A percentile compares a stretch with the other conserved stretches of the same genome.
Evolutionary conservation across 2,888 invertebrate species (phyloP).

Genomic region (Temnothorax ravouxi): DNA sequence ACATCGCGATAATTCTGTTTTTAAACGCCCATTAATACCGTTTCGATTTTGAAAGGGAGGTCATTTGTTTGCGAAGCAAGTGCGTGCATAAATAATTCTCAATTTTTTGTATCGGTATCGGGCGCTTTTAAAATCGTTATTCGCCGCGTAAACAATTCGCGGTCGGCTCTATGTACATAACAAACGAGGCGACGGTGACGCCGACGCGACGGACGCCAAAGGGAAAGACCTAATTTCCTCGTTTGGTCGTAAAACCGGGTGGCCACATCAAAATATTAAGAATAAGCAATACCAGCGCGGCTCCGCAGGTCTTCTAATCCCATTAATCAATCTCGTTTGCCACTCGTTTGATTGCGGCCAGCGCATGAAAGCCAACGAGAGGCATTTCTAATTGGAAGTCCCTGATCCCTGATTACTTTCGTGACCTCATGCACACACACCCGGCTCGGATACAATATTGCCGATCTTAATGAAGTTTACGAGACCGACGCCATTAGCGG

Average conservation of each 20-base stretch:
- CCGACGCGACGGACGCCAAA: background rate
- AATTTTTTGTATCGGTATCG: background rate
- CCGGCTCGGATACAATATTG: slow-evolving; percentile 63
- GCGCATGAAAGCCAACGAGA: slow-evolving; percentile 60
- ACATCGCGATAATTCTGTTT: slow-evolving; percentile 21
- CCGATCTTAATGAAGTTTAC: slow-evolving; percentile 72
- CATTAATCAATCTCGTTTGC: slow-evolving; percentile 75
- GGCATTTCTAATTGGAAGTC: slow-evolving; percentile 74
- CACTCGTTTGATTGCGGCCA: slow-evolving; percentile 62
- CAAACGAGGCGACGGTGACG: background rate
- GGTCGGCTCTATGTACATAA: background rate
- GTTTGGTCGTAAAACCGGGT: slow-evolving; percentile 18
- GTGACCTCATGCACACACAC: slow-evolving; percentile 56
- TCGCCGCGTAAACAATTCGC: background rate
- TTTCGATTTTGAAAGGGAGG: slow-evolving; percentile 34
- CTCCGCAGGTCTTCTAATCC: slow-evolving; percentile 51
- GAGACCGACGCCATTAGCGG: slow-evolving; percentile 59
- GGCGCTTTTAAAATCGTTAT: slow-evolving; percentile 3
- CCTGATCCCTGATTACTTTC: slow-evolving; percentile 73
- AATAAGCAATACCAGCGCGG: slow-evolving; percentile 53
- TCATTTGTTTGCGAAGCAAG: background rate
- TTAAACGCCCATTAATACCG: slow-evolving; percentile 22
- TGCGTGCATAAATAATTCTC: slow-evolving; percentile 33
- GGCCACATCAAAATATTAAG: slow-evolving; percentile 55
- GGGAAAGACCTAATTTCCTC: background rate